A percentile compares a stretch with the other conserved stretches of the same genome.
These are phyloP conservation scores for Polydesmus complanatus DNA, from an alignment of 2,888 invertebrate species.

Conservation along the genomic window DNA sequence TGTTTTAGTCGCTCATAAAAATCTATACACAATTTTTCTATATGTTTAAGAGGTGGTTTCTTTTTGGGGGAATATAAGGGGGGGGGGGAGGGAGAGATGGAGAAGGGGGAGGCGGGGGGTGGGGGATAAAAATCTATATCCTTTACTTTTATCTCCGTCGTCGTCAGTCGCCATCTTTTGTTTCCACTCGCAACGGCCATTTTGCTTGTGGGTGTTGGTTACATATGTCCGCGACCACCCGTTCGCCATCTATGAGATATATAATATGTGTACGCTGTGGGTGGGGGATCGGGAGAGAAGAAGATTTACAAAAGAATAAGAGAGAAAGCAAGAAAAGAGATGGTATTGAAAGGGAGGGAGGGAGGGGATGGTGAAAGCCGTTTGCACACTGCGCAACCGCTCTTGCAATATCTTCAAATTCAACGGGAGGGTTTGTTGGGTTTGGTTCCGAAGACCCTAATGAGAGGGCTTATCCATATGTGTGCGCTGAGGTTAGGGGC, in stretches of 20 bases:
- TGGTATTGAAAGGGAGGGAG: no score
- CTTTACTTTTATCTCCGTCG: background rate
- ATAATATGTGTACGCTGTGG: no score
- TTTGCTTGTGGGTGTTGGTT: background rate
- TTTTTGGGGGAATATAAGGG: no score
- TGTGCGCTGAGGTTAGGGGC: no score
- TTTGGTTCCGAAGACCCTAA: slow-evolving; percentile 1
- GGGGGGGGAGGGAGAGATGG: no score
- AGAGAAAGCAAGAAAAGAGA: no score
- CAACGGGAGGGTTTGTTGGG: background rate
- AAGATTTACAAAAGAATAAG: no score
- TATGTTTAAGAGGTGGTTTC: background rate
- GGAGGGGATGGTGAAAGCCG: background rate
- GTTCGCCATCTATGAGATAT: no score
- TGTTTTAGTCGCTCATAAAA: background rate
- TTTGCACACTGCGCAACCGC: background rate
- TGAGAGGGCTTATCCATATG: no score
- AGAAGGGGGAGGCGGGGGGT: no score
- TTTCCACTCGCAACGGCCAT: background rate
- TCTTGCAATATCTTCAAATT: background rate
- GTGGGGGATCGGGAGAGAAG: no score
- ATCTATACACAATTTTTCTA: background rate
- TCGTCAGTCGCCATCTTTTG: background rate
- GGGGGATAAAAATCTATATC: background rate
- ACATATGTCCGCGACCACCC: background rate